Base-by-base conservation (phyloP, 1,140 invertebrate genomes). In the Neocloeon triangulifer region DNA sequence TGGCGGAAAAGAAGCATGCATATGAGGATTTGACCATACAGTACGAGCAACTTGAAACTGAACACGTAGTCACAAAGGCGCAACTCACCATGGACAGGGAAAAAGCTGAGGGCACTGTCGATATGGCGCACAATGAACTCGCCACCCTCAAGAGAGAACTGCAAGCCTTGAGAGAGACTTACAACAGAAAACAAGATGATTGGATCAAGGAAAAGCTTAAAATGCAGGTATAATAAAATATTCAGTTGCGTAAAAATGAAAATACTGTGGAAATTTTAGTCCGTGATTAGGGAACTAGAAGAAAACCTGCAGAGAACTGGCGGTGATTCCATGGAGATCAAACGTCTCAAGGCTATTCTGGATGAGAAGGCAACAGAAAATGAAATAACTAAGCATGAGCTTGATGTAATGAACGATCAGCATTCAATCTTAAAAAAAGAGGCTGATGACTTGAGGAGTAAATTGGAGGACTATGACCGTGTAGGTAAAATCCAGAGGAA, bases 391-490 rank as follows among this genome's bases (percentile, higher is more conserved):
- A 69, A 66, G 27, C 69, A 69, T 32, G 71, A 81, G 45, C 67
- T 70, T 38, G 64, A 72, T 31, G 64, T 71, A 27, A 56, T 77
- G 29, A 59, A 63, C 32, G 67, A 78, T 42, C 69, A 80, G 48
- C 55, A 74, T 32, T 62, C 73, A 30, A 66, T 66, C 39, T 48
- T 75, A 37, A 62, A 63, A 34, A 68, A 60, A 52, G 66, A 62
- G 31, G 64, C 64, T 44, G 84, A 91, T 36, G 82, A 82, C 41
- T 49, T 82, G 1, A 63, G 62, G 30, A 63, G 69, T 37, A 82
- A 84, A 53, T 44, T 86, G 7, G 79, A 79, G 42, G 82, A 89
- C 48, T 82, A 76, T 43, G 75, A 84, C 41, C 74, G 72, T 46
- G 72, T 88, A 2, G 67, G 67, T 8, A 82, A 84, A 53, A 62